Evolutionary conservation across 2,888 invertebrate species (phyloP), one percentile per base, ranked within the genome.

Genomic region (Drosophila multiciliata): DNA sequence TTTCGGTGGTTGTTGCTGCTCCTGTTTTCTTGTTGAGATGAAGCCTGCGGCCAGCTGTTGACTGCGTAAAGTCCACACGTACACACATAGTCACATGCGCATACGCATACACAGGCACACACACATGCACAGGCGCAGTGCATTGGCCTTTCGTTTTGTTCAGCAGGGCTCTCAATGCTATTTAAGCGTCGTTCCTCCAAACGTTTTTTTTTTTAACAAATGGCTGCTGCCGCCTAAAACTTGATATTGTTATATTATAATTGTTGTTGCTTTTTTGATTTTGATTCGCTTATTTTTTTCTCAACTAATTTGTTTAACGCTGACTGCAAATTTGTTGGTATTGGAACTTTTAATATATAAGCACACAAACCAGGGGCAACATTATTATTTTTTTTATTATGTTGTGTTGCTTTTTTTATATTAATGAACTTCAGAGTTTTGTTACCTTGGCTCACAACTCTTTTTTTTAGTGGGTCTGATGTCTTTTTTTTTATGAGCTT

Each of bases 1-100:
- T 86, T 73, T 74, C 26, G 82, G 87, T 89, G 87, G 89, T 78
- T 80, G 78, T 76, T 86, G 76, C 81, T 88, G 74, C 81, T 88
- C 75, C 78, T 85, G 72, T 69, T 72, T 40, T 60, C 40, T 15
- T 66, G 32, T 45, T 23, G 23, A 20, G 15, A 45, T 49, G 65
- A 80, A 63, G 73, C 76, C 78, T 80, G 78, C 45, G 78, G 68
- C 84, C 87, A 83, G 89, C 89, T 89, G 84, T 87, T 89, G 84
- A 73, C 61, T 72, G 55, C 55, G 23, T 53, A 48, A 71, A 65
- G 62, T 78, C 64, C 65, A 49, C 55, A 62, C 74, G 69, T 48
- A 23, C 45, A 53, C 45, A 35, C 36, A 38, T 33, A 49, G 15
- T n/a, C 11, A 26, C 29, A 35, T 8, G 26, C 32, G 12, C n/a